Conservation (phyloP, 1,140 invertebrate genomes). For the Aphelenchoides avenae region DNA sequence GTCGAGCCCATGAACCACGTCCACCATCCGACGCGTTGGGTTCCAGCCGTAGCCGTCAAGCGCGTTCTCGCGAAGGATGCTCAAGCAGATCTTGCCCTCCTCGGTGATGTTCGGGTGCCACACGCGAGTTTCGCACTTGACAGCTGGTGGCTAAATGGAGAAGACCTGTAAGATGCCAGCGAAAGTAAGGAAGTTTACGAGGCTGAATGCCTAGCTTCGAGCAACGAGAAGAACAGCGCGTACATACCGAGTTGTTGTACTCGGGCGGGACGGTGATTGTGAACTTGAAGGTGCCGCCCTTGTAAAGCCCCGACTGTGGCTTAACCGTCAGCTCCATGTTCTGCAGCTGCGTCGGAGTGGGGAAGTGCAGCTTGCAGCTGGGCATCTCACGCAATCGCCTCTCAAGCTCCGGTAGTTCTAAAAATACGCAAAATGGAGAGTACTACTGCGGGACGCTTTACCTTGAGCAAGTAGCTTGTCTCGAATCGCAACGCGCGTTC, state of each 20-base stretch:
- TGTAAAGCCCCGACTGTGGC: conserved; percentile 85
- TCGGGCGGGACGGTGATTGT: conserved; percentile 80
- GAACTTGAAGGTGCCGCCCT: conserved; percentile 78
- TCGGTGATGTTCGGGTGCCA: conserved; percentile 96
- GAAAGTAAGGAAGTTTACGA: conserved; percentile 7
- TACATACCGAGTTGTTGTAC: conserved; percentile 85
- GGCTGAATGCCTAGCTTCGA: conserved; percentile 13
- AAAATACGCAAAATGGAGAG: conserved; percentile 31
- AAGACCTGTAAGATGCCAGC: conserved; percentile 16
- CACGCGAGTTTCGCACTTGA: conserved; percentile 80
- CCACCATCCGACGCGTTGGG: conserved; percentile 81
- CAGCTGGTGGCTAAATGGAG: conserved; percentile 76
- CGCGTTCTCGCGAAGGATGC: conserved; percentile 80
- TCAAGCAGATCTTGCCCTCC: conserved; percentile 81
- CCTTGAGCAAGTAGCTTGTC: conserved; percentile 79
- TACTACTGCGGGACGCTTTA: conserved; percentile 53
- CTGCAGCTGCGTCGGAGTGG: conserved; percentile 73
- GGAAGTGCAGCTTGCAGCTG: conserved; percentile 74
- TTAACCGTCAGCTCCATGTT: conserved; percentile 74
- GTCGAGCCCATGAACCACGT: conserved; percentile 90
- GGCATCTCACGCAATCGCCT: conserved; percentile 69
- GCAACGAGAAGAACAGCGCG: conserved; percentile 19
- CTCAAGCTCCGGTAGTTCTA: conserved; percentile 82
- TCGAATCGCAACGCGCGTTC: conserved; percentile 70
- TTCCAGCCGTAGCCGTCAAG: conserved; percentile 89